Conservation (phyloP, 2,797 vertebrate genomes). For the Oreortyx pictus region DNA sequence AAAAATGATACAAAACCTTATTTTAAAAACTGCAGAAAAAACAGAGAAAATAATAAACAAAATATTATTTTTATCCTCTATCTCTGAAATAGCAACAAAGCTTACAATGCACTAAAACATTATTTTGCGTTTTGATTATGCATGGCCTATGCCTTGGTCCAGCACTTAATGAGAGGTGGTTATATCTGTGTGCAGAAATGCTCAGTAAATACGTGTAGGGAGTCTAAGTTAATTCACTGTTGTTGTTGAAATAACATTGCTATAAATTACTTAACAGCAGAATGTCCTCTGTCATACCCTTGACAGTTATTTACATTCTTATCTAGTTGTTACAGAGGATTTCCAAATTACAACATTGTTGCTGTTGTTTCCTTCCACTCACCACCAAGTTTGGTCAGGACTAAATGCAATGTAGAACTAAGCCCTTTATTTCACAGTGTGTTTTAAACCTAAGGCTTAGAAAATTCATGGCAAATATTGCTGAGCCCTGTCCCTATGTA, state of each 20-base stretch:
- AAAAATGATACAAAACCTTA: not conserved
- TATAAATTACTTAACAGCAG: not conserved
- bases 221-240: not conserved
- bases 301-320: not conserved
- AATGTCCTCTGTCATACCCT: not conserved
- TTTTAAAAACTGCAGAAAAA: not conserved
- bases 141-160: not conserved
- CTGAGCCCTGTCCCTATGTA: not conserved
- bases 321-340: not conserved
- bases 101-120: not conserved
- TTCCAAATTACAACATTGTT: not conserved
- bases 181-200: not conserved
- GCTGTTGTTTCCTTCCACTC: not conserved
- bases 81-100: not conserved
- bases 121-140: not conserved
- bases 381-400: not conserved
- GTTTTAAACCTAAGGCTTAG: not conserved
- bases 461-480: not conserved
- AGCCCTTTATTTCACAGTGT: not conserved
- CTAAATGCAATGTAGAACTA: not conserved
- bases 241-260: not conserved
- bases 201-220: not conserved
- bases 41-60: not conserved
- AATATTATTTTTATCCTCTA: rapidly evolving
- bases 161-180: not conserved